Conservation (phyloP, 2,888 invertebrate species). For the Drosophila mercatorum region DNA sequence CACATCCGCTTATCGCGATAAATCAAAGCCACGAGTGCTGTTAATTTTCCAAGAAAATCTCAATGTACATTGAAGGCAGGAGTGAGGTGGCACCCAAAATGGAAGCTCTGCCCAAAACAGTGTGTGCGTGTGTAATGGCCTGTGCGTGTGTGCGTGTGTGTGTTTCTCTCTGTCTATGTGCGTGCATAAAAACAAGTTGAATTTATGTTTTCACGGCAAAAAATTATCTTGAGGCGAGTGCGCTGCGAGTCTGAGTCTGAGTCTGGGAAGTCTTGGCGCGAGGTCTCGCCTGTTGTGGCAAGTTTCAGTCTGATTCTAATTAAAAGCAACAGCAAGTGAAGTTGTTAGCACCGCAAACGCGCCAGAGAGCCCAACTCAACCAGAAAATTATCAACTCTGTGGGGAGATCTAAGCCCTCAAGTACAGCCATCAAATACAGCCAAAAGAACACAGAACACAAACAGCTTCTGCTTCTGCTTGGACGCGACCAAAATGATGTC, state of each 20-base stretch:
- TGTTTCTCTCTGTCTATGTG: background rate
- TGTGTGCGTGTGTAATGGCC: conserved; percentile 25
- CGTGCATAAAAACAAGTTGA: conserved; percentile 63
- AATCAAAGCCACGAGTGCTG: conserved; percentile 79
- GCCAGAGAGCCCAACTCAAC: conserved; percentile 50
- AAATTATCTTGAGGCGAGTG: conserved; percentile 55
- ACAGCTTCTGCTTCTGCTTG: conserved; percentile 50
- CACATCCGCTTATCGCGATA: conserved; percentile 75
- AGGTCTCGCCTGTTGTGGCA: conserved; percentile 54
- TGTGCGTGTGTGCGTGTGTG: conserved; percentile 10
- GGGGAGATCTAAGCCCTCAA: conserved; percentile 36
- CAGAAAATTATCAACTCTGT: conserved; percentile 70
- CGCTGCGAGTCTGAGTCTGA: background rate
- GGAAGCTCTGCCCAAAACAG: conserved; percentile 34
- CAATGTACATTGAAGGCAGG: conserved; percentile 23
- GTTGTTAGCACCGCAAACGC: conserved; percentile 23
- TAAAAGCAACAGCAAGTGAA: conserved; percentile 68
- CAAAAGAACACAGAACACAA: conserved; percentile 15
- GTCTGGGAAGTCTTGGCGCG: conserved; percentile 13
- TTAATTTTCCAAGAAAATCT: conserved; percentile 76
- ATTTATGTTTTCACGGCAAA: conserved; percentile 77
- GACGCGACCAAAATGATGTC: conserved; percentile 41
- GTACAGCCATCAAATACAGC: conserved; percentile 39
- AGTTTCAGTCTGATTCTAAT: conserved; percentile 72
- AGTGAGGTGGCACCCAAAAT: conserved; percentile 32